Percentiles rank a stretch among this genome's conserved stretches.
phyloP scores from a whole-genome alignment of 2,113 vertebrate species.

The Rhineura floridana region DNA sequence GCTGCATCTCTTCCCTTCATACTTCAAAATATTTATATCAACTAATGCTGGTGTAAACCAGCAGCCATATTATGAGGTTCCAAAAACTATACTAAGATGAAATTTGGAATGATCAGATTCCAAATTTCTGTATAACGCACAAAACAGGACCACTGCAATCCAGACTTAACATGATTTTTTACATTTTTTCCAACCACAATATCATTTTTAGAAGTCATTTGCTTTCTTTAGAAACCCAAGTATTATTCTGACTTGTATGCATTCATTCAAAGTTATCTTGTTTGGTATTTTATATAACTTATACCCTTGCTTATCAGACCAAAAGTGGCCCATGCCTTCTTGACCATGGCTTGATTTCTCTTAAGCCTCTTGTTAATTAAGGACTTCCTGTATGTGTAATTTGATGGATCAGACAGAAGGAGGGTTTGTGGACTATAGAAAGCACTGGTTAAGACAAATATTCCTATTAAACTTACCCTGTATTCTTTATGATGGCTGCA shows the following conservation, averaged over 20 bases:
- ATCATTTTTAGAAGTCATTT: not conserved
- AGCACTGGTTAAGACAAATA: not conserved
- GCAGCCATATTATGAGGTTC: not conserved
- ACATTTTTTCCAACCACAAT: not conserved
- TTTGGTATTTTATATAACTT: not conserved
- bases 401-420: not conserved
- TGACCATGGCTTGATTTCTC: not conserved
- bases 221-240: conserved; percentile 2
- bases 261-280: not conserved
- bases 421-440: not conserved
- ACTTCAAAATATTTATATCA: not conserved
- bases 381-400: not conserved
- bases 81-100: not conserved
- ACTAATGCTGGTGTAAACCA: not conserved
- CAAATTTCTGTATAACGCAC: not conserved
- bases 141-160: not conserved
- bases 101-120: not conserved
- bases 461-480: not conserved
- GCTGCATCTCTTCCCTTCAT: not conserved
- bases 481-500: too few species aligned
- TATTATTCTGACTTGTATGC: not conserved
- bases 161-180: not conserved
- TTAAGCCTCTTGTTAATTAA: not conserved
- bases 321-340: not conserved
- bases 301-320: not conserved